These are phyloP conservation scores for Phytoseiulus persimilis DNA, from an alignment of 2,888 invertebrate genomes.

Conservation along the genomic window DNA sequence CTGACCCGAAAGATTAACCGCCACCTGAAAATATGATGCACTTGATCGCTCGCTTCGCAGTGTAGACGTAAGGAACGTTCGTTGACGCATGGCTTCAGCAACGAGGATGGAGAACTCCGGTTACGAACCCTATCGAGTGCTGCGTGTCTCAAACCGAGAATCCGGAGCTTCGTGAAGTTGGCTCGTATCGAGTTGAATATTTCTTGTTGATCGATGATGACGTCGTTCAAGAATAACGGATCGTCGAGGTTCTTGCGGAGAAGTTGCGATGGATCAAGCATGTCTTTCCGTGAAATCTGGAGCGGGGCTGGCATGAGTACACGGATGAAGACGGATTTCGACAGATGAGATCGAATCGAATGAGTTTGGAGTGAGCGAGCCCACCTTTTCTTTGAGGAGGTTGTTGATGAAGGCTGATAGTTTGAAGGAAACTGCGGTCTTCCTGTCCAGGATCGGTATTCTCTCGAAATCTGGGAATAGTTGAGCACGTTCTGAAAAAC, in stretches of 20 bases:
- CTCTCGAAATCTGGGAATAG: not conserved
- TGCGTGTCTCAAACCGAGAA: not conserved
- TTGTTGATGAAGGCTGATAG: not conserved
- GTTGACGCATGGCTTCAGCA: no score
- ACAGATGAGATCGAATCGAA: no score
- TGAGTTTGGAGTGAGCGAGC: not conserved
- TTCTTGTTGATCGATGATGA: constrained; percentile 33
- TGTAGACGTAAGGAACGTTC: no score
- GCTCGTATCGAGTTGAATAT: constrained; percentile 22
- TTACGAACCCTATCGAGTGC: not conserved
- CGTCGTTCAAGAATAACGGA: constrained; percentile 14
- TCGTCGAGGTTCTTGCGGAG: not conserved
- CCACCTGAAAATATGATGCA: not conserved
- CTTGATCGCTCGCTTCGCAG: not conserved
- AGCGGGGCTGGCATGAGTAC: not conserved
- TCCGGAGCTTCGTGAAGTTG: constrained; percentile 23
- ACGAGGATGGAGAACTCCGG: not conserved
- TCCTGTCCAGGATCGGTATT: not conserved
- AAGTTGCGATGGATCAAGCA: not conserved
- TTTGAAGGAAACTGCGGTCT: not conserved
- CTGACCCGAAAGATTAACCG: constrained; percentile 8
- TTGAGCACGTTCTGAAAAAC: no score
- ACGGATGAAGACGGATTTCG: no score
- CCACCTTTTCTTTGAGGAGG: not conserved
- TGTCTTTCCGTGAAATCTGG: not conserved